Evolutionary conservation across 2,888 invertebrate species (phyloP), one percentile per base, ranked within the genome.

Genomic region (Pyrgus malvae): DNA sequence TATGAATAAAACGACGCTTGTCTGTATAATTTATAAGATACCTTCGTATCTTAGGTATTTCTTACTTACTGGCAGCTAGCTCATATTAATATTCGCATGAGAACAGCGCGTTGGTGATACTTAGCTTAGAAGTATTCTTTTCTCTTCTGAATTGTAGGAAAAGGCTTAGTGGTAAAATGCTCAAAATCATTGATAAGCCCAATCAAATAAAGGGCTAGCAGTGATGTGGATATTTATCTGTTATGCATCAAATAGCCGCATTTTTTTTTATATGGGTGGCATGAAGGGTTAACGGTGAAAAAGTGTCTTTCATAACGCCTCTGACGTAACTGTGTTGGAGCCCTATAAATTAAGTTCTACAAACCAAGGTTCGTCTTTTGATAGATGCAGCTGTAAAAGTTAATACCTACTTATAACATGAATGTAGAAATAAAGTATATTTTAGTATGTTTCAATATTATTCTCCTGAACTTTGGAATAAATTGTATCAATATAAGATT

Each of bases 341-440:
- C 63, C 60, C 74, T 80, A 83, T 85, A 86, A 80, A 80, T 78
- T 76, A 64, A 62, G 61, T 69, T 65, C 60, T 61, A 59, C 67
- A 64, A 65, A 67, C 61, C 55, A 48, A 61, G 66, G 48, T 62
- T 68, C 67, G 73, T 74, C 72, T 79, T 78, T 76, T 64, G 8
- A 37, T 21, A 44, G 33, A 9, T 14, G 66, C 35, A 48, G 59
- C 64, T 14, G 2, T 33, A 19, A n/a, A 11, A n/a, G 21, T 8
- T 29, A 29, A 7, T 12, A 14, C 23, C 19, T 16, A 2, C 6
- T 21, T n/a, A 41, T 14, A 50, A 42, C 9, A 50, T 50, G 50
- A 42, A 50, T 50, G 19, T 7, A 35, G 27, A 42, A 44, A 16
- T 50, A 17, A 44, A 37, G 44, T 27, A 37, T 12, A 9, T 51